These are phyloP conservation scores for Neodiprion fabricii DNA, from an alignment of 1,140 invertebrate genomes.

Conservation along the genomic window DNA sequence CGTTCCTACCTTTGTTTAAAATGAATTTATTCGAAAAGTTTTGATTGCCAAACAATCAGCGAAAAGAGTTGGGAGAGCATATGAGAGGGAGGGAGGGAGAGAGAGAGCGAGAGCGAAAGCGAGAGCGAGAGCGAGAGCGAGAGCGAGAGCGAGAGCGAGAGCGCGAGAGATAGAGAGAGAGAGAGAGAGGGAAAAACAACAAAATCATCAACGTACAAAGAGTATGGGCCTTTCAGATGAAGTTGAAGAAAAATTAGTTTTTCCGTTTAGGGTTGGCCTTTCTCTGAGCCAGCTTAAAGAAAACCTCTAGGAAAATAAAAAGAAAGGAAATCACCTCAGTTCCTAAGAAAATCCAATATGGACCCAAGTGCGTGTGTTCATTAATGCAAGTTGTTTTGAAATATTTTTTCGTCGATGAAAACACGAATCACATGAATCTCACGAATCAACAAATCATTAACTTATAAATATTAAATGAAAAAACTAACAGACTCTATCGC, in stretches of 20 bases:
- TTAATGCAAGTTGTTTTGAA: neutral
- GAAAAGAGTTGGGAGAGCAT: no score
- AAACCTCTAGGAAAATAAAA: neutral
- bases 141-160: no score
- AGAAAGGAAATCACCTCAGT: neutral
- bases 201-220: neutral
- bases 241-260: neutral
- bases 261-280: neutral
- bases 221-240: neutral
- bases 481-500: constrained; percentile 1
- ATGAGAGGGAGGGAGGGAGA: no score
- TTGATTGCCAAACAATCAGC: no score
- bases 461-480: neutral
- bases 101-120: no score
- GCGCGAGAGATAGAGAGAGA: no score
- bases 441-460: neutral
- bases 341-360: constrained; percentile 1
- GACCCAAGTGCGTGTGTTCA: constrained; percentile 3
- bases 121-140: no score
- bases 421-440: neutral
- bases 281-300: neutral
- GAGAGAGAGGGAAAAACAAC: no score
- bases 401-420: neutral
- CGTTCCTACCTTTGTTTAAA: neutral
- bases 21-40: no score